Conservation (phyloP, 2,113 vertebrate genomes). For the Turnix velox region DNA sequence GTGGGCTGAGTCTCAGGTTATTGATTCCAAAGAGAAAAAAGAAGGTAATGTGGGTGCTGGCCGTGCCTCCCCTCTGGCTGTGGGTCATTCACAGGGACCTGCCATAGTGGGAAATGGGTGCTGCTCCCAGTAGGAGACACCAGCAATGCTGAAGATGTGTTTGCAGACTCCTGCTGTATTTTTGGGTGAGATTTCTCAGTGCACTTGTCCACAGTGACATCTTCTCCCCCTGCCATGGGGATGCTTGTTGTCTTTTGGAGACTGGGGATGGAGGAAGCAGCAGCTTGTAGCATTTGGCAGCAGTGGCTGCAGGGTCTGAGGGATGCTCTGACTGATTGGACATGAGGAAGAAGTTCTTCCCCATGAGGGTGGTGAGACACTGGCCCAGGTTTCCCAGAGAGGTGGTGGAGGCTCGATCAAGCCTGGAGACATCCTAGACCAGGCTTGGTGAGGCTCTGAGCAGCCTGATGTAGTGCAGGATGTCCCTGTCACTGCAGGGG, state of each 20-base stretch:
- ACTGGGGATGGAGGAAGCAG: background rate
- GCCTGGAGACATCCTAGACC: too few species aligned
- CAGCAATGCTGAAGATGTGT: fast-evolving
- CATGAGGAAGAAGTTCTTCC: too few species aligned
- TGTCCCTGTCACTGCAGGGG: too few species aligned
- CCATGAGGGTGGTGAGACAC: too few species aligned
- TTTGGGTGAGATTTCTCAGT: background rate
- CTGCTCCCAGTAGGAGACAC: background rate
- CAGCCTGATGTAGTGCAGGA: too few species aligned
- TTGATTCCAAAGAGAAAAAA: slow-evolving; percentile 65
- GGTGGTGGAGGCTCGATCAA: too few species aligned
- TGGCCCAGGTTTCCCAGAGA: too few species aligned
- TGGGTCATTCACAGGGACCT: background rate
- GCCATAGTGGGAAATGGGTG: fast-evolving
- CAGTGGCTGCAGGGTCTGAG: background rate
- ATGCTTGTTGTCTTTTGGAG: background rate
- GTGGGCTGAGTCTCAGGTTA: slow-evolving; percentile 80
- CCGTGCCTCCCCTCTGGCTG: background rate
- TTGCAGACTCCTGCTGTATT: background rate
- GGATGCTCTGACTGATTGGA: background rate
- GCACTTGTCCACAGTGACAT: fast-evolving
- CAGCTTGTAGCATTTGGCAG: fast-evolving
- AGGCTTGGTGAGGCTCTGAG: too few species aligned
- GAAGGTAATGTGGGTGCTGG: slow-evolving; percentile 65
- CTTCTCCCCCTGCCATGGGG: background rate